A percentile compares a stretch with the other conserved stretches of the same genome.
Conservation (phyloP, 2,113 vertebrate species). For the Phalacrocorax aristotelis region DNA sequence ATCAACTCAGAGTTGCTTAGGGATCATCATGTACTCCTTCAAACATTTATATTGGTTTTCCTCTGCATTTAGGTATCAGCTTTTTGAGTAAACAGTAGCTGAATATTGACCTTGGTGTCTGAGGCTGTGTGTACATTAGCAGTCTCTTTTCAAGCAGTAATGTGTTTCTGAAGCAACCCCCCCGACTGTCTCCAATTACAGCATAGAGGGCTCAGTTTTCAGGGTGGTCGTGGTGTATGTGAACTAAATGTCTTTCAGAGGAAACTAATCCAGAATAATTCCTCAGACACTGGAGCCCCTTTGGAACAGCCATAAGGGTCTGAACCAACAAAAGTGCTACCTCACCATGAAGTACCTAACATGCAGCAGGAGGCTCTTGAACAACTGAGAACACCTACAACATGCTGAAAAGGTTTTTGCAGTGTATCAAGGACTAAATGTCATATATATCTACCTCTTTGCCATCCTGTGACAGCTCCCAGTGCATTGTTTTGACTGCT, state of each 20-base stretch:
- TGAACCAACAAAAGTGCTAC: background rate
- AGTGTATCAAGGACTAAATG: background rate
- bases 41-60: background rate
- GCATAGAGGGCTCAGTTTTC: background rate
- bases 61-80: background rate
- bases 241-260: background rate
- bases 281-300: background rate
- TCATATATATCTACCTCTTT: background rate
- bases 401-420: background rate
- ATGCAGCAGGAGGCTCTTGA: background rate
- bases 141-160: background rate
- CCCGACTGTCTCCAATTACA: background rate
- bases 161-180: background rate
- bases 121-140: background rate
- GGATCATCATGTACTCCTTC: background rate
- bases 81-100: background rate
- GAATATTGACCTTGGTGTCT: background rate
- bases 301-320: background rate
- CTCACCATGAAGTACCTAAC: background rate
- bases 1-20: background rate
- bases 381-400: background rate
- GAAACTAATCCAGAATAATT: background rate
- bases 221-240: fast-evolving
- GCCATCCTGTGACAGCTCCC: background rate
- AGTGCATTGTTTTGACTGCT: background rate